Percentiles rank a stretch among this genome's conserved stretches.
phyloP scores from a whole-genome alignment of 2,888 invertebrate species.

The Polymixis flavicincta region DNA sequence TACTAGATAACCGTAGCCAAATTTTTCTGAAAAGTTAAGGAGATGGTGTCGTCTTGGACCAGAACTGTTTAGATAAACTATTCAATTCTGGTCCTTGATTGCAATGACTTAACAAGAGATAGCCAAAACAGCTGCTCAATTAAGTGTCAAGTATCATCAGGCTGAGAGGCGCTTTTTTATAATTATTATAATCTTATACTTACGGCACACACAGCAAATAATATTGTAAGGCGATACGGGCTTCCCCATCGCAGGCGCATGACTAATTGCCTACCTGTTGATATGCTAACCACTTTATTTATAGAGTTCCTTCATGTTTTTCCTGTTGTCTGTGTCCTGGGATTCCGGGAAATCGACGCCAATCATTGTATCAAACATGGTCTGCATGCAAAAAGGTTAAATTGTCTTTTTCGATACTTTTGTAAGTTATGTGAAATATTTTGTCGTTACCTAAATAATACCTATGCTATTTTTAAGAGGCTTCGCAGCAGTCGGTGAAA shows the following conservation, averaged over 20 bases:
- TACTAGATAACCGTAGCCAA: background rate
- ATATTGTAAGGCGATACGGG: slow-evolving; percentile 64
- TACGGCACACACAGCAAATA: slow-evolving; percentile 34
- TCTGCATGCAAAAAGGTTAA: slow-evolving; percentile 12
- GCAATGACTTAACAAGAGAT: background rate
- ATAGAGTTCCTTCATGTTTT: slow-evolving; percentile 50
- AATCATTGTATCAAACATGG: background rate
- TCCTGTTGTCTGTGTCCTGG: slow-evolving; percentile 40
- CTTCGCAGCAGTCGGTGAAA: background rate
- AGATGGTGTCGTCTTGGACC: background rate
- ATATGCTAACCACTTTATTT: slow-evolving; percentile 43
- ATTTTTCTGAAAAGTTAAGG: background rate
- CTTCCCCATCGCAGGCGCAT: slow-evolving; percentile 53
- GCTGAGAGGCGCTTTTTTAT: slow-evolving; percentile 34
- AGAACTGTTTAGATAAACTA: background rate
- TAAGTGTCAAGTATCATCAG: slow-evolving; percentile 25
- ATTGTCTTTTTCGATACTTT: background rate
- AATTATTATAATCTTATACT: slow-evolving; percentile 49
- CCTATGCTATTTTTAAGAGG: background rate
- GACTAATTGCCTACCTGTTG: slow-evolving; percentile 57
- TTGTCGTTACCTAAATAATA: too few species aligned
- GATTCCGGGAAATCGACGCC: slow-evolving; percentile 34
- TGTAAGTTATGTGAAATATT: background rate
- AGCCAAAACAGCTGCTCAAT: background rate
- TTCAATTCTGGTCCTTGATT: background rate